Conservation (phyloP, 2,113 vertebrate genomes). For the Phylloscopus trochiloides region DNA sequence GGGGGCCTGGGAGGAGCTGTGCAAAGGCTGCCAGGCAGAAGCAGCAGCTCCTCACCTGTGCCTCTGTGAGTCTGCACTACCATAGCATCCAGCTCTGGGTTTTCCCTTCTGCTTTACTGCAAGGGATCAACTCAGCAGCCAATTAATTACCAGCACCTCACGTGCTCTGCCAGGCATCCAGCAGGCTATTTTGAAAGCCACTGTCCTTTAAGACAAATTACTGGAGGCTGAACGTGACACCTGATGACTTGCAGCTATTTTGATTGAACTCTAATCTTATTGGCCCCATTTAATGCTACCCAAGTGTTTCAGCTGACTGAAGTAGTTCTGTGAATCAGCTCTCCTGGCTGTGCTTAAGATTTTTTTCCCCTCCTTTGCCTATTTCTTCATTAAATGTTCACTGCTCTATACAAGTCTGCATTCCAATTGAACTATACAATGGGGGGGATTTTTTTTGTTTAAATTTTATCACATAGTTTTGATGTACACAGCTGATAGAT, state of each 20-base stretch:
- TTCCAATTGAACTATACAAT: neutral
- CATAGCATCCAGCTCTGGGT: neutral
- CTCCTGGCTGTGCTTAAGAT: neutral
- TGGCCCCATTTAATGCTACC: neutral
- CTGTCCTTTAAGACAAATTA: neutral
- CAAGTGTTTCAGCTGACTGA: neutral
- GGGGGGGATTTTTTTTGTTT: neutral
- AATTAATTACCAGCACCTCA: slow-evolving; percentile 42
- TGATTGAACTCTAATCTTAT: neutral
- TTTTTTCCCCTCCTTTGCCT: neutral
- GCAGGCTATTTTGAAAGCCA: slow-evolving; percentile 5
- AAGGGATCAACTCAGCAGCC: slow-evolving; percentile 33
- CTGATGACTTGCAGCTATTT: slow-evolving; percentile 16
- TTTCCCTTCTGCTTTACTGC: slow-evolving; percentile 8
- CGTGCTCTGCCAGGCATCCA: neutral
- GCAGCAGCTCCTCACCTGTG: neutral
- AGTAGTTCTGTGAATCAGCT: neutral
- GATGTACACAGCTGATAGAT: neutral
- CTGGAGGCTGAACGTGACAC: neutral
- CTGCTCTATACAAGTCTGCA: neutral
- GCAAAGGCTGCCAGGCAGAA: neutral
- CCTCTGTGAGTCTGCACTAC: accelerated
- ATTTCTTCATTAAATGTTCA: neutral
- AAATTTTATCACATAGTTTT: neutral
- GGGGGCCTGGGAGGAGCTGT: neutral